Conservation (phyloP, 2,113 vertebrate species). For the Dipodomys spectabilis region DNA sequence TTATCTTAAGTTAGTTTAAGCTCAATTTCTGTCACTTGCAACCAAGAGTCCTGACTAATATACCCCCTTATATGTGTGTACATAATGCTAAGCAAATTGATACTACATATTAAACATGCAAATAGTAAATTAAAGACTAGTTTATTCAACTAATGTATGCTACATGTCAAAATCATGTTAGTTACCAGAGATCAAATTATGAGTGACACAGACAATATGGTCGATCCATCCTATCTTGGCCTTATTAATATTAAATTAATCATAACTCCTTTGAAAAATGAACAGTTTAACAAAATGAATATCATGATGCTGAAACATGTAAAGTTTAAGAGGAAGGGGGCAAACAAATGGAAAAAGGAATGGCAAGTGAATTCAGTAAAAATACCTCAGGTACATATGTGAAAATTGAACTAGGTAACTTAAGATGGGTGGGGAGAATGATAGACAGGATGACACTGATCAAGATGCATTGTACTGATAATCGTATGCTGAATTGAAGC, state of each 20-base stretch:
- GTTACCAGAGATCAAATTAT: constrained; percentile 3
- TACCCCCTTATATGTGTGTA: not conserved
- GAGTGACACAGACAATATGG: not conserved
- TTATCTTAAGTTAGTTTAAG: constrained; percentile 20
- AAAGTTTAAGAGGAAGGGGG: no score
- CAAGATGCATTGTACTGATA: no score
- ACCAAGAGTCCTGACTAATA: not conserved
- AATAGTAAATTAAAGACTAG: constrained; percentile 46
- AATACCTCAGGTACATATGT: no score
- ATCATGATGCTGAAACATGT: no score
- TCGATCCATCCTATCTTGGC: not conserved
- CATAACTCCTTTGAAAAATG: not conserved
- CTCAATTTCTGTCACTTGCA: constrained; percentile 26
- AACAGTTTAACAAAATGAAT: no score
- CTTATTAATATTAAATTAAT: constrained; percentile 24
- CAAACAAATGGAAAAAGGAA: no score
- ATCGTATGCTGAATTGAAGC: no score
- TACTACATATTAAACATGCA: not conserved
- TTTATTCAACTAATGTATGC: constrained; percentile 11
- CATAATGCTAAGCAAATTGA: not conserved
- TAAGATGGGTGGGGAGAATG: no score
- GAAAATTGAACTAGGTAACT: no score
- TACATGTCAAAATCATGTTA: constrained; percentile 6
- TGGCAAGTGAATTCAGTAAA: no score
- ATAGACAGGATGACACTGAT: not conserved